phyloP scores from a whole-genome alignment of 2,113 vertebrate genomes.

The Halcyon senegalensis region DNA sequence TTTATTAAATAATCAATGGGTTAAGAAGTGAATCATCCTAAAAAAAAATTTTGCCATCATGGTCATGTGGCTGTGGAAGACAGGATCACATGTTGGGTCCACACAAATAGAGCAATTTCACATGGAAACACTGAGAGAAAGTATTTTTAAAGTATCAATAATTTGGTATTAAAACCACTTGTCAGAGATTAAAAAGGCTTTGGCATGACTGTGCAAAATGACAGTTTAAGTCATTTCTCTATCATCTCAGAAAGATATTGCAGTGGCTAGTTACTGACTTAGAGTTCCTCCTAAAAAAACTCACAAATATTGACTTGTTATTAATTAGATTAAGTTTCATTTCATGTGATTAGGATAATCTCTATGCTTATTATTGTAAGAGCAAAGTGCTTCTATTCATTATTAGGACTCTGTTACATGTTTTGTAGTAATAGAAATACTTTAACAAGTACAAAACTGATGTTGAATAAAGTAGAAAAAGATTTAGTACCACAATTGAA shows the following conservation, averaged over 20 bases:
- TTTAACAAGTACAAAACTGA: background rate
- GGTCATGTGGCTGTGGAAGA: background rate
- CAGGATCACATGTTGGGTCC: fast-evolving
- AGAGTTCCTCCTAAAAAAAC: background rate
- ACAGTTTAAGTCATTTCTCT: background rate
- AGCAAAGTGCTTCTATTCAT: background rate
- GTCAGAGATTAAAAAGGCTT: background rate
- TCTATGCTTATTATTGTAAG: background rate
- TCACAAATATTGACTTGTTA: background rate
- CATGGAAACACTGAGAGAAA: background rate
- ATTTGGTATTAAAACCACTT: background rate
- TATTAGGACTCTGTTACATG: background rate
- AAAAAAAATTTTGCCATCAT: background rate
- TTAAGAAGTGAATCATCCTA: background rate
- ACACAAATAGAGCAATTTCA: background rate
- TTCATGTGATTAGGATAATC: background rate
- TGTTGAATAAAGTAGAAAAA: background rate
- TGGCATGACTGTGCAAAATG: background rate
- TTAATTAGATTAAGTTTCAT: background rate
- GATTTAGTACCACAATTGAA: background rate
- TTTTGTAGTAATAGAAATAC: background rate
- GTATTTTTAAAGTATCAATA: background rate
- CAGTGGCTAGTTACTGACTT: background rate
- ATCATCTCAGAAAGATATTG: background rate
- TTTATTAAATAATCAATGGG: background rate